Percentiles rank a stretch among this genome's conserved stretches.
Conservation (phyloP, 2,888 invertebrate genomes). For the Nephrotoma flavescens region DNA sequence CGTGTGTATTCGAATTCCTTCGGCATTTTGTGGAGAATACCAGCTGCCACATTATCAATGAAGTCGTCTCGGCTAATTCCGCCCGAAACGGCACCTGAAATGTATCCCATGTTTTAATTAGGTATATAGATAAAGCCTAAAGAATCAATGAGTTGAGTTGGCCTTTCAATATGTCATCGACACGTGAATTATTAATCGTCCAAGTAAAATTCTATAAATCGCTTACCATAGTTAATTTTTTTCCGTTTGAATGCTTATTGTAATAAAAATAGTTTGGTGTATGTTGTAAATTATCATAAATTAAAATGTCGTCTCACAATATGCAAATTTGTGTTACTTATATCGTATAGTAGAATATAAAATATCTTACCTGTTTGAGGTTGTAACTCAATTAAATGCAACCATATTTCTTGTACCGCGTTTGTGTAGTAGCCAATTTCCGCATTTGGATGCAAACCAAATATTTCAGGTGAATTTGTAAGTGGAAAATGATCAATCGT, state of each 20-base stretch:
- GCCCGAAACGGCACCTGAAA: slow-evolving; percentile 46
- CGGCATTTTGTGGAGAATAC: slow-evolving; percentile 65
- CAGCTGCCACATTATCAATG: slow-evolving; percentile 63
- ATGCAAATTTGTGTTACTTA: background rate
- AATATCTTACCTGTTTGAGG: slow-evolving; percentile 63
- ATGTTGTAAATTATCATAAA: background rate
- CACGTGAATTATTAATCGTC: background rate
- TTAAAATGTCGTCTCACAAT: background rate
- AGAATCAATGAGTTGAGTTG: background rate
- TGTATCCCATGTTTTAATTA: background rate
- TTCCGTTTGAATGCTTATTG: background rate
- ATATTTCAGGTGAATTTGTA: slow-evolving; percentile 77
- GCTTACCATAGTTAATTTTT: background rate
- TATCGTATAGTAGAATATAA: background rate
- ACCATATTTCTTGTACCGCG: slow-evolving; percentile 77
- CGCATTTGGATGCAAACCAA: slow-evolving; percentile 88
- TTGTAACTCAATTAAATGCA: slow-evolving; percentile 70
- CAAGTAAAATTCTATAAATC: background rate
- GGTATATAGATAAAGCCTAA: background rate
- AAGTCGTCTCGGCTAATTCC: slow-evolving; percentile 76
- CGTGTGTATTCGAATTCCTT: slow-evolving; percentile 62
- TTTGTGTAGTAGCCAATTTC: slow-evolving; percentile 89
- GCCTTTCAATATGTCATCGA: background rate
- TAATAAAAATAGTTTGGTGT: background rate
- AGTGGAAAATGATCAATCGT: slow-evolving; percentile 69